Evolutionary conservation across 2,113 vertebrate species (phyloP).

Genomic region (Dolichotis patagonum): DNA sequence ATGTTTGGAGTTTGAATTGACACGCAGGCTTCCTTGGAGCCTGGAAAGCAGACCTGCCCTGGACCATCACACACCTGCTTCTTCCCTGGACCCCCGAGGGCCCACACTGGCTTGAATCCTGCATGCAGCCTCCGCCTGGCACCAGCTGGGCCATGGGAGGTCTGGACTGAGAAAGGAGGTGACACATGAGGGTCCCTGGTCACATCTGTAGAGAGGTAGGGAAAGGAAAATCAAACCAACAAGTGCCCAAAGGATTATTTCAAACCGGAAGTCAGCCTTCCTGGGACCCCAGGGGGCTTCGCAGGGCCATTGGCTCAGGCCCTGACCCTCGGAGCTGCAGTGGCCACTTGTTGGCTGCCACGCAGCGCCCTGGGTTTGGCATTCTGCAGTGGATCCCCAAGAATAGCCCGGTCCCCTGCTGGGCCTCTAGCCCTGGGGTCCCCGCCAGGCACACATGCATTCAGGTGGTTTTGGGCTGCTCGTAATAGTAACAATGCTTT

Average conservation of each 20-base stretch:
- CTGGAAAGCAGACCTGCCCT: background rate
- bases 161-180: background rate
- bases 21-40: accelerated
- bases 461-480: background rate
- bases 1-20: background rate
- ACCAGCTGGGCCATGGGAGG: background rate
- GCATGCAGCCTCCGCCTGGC: background rate
- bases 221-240: background rate
- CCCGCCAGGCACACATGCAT: background rate
- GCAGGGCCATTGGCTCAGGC: background rate
- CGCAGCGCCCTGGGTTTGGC: background rate
- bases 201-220: accelerated
- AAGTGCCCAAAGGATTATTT: background rate
- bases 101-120: no score
- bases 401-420: background rate
- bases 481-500: background rate
- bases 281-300: background rate
- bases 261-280: background rate
- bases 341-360: background rate
- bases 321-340: background rate
- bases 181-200: background rate
- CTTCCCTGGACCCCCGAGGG: no score
- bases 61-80: background rate
- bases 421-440: background rate
- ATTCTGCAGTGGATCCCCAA: background rate